Conservation (phyloP, 2,113 vertebrate genomes). For the Nibea coibor region DNA sequence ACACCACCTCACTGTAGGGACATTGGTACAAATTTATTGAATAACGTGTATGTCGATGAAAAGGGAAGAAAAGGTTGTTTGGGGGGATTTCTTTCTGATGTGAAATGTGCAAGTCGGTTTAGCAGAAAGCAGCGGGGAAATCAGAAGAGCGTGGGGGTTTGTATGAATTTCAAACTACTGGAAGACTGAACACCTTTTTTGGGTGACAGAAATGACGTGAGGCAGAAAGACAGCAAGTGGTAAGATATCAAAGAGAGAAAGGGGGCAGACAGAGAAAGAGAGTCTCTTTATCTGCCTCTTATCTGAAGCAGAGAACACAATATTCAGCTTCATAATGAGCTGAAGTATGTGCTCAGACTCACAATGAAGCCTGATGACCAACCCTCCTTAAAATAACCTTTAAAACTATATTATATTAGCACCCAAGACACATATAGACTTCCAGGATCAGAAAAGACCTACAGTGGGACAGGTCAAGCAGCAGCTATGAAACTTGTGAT, state of each 20-base stretch:
- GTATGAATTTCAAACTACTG: conserved; percentile 8
- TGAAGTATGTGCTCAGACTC: conserved; percentile 51
- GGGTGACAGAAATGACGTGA: conserved; percentile 27
- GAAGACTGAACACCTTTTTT: background rate
- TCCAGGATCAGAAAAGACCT: background rate
- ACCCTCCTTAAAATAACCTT: conserved; percentile 37
- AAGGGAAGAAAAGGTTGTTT: conserved; percentile 2
- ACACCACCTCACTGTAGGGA: background rate
- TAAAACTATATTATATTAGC: conserved; percentile 19
- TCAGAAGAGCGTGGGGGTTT: background rate
- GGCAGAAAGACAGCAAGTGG: background rate
- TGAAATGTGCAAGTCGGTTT: conserved; percentile 17
- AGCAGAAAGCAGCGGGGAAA: background rate
- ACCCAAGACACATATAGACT: conserved; percentile 9
- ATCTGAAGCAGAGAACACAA: conserved; percentile 33
- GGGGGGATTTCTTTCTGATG: background rate
- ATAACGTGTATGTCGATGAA: background rate
- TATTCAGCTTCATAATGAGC: conserved; percentile 62
- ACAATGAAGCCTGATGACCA: conserved; percentile 44
- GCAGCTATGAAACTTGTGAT: too few species aligned
- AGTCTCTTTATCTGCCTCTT: conserved; percentile 37
- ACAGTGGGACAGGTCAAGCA: conserved; percentile 6
- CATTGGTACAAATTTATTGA: conserved; percentile 22
- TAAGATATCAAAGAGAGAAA: conserved; percentile 23
- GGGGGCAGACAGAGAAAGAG: conserved; percentile 6